A percentile compares a stretch with the other conserved stretches of the same genome.
These are phyloP conservation scores for Oostethus manadensis DNA, from an alignment of 2,113 vertebrate species.

Conservation along the genomic window DNA sequence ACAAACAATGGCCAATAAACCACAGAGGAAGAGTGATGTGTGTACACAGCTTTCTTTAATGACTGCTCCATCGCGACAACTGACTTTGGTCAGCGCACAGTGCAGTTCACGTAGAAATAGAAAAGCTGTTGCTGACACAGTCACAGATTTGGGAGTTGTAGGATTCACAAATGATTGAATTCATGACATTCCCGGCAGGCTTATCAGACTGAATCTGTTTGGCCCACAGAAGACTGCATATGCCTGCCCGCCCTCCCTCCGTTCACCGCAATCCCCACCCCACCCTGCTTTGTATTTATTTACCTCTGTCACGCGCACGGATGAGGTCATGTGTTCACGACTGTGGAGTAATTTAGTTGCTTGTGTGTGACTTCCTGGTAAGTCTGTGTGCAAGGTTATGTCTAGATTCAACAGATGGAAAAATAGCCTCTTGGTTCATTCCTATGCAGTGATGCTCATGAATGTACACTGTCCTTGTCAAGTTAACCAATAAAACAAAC, in stretches of 20 bases:
- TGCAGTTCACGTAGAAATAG: constrained; percentile 36
- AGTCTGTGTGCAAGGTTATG: neutral
- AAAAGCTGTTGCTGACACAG: constrained; percentile 30
- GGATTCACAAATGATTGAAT: constrained; percentile 46
- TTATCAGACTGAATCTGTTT: constrained; percentile 61
- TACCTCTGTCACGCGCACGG: neutral
- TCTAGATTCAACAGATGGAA: too few species aligned
- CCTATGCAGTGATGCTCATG: too few species aligned
- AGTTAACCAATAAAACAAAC: too few species aligned
- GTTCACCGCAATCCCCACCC: too few species aligned
- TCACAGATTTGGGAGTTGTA: constrained; percentile 24
- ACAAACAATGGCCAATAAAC: constrained; percentile 71
- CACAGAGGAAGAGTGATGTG: constrained; percentile 63
- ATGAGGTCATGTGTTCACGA: neutral
- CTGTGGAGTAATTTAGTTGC: neutral
- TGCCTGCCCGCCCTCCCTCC: constrained; percentile 24
- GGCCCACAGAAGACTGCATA: constrained; percentile 43
- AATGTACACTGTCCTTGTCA: too few species aligned
- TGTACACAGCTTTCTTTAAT: constrained; percentile 63
- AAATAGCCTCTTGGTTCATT: too few species aligned
- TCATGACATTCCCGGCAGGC: constrained; percentile 60
- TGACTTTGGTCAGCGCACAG: constrained; percentile 37
- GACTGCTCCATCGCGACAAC: constrained; percentile 42
- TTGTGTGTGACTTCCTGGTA: neutral
- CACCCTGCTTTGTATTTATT: neutral